phyloP scores from a whole-genome alignment of 2,888 invertebrate genomes.

The Allygus modestus region DNA sequence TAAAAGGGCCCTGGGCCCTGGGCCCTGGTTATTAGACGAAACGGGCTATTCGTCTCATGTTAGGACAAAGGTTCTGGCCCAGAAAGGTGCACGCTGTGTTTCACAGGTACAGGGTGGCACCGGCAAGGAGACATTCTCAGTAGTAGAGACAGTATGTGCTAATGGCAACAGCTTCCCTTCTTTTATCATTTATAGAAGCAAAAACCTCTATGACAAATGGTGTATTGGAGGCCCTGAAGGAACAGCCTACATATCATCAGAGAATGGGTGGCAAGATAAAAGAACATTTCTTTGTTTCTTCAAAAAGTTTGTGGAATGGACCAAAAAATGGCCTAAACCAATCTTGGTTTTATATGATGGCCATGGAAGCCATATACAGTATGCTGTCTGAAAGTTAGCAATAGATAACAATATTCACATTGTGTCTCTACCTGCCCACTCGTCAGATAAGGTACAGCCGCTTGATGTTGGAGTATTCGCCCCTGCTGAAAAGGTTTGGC shows the following conservation, averaged over 20 bases:
- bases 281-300: conserved; percentile 25
- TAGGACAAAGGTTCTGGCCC: conserved; percentile 1
- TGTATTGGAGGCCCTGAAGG: conserved; percentile 23
- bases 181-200: conserved; percentile 28
- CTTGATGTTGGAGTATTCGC: conserved; percentile 35
- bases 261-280: conserved; percentile 50
- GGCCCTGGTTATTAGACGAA: too few relatives aligned
- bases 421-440: conserved; percentile 29
- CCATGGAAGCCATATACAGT: conserved; percentile 12
- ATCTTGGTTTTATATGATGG: conserved; percentile 27
- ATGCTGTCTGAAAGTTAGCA: background rate
- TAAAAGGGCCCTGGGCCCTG: too few relatives aligned
- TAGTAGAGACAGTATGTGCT: background rate
- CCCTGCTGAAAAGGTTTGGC: conserved; percentile 36
- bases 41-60: conserved; percentile 30
- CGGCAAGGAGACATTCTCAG: conserved; percentile 21
- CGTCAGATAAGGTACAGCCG: conserved; percentile 32
- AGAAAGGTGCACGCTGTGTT: background rate
- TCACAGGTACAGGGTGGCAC: conserved; percentile 36
- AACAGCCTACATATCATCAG: conserved; percentile 14
- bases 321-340: conserved; percentile 1
- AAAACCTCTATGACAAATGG: conserved; percentile 14
- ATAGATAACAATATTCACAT: conserved; percentile 37
- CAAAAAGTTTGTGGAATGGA: background rate
- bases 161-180: conserved; percentile 15